Base-by-base conservation (phyloP, 2,888 invertebrate genomes). In the Eurois occulta region DNA sequence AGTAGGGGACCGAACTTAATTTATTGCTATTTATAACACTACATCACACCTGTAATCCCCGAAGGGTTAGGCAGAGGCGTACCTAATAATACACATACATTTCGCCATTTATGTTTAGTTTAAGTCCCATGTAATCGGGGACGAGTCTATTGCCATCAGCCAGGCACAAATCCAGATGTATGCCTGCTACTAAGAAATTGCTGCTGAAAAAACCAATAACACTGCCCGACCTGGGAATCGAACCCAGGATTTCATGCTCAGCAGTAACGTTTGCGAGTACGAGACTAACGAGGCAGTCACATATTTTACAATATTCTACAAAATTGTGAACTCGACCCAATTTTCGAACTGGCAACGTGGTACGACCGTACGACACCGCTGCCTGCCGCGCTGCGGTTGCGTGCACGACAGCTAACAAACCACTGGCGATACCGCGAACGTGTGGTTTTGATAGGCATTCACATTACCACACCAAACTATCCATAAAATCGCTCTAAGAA, bases 1-100 rank as follows among this genome's bases (percentile, higher is more conserved):
- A 11, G 28, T 60, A 74, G 75, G 79, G 66, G 66, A 21, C 58
- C 82, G 24, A 81, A 81, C 62, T 75, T 67, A 79, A 74, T 81
- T 75, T 81, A 46, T 75, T 81, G 28, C 11, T 67, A 43, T 38
- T 41, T 41, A 43, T 41, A 24, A 35, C 32, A 4, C 62, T 35
- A 62, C 62, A 62, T 62, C 1, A 21, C 32, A 60, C 32, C 3
- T 21, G 21, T 32, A 21, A 32, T 21, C 11, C 10, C 35, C 4
- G 62, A 21, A 62, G 35, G 1, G 10, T 35, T 35, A 62, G 18
- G 32, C 32, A 58, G 58, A 58, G 58, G 16, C n/a, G 28, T 58
- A 16, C 7, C 1, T 58, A 28, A 16, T 16, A 58, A 16, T 28
- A 21, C 8, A 32, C 60, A 1, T 60, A 32, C 32, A 21, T 60